Conservation (phyloP, 2,888 invertebrate species). For the Nebria brevicollis region DNA sequence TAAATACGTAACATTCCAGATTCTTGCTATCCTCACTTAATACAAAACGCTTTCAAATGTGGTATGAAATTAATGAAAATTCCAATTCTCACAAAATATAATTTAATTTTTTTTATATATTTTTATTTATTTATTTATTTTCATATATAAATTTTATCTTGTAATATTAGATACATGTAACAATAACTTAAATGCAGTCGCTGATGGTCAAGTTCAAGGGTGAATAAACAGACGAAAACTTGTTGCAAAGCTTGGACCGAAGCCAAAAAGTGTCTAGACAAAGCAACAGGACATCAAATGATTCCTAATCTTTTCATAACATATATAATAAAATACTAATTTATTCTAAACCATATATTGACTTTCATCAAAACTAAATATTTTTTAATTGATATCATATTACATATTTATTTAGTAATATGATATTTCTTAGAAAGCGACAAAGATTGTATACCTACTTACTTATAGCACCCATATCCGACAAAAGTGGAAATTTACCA, state of each 20-base stretch:
- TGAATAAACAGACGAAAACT: constrained; percentile 33
- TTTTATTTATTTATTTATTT: too few relatives aligned
- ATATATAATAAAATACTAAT: too few relatives aligned
- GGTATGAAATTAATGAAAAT: too few relatives aligned
- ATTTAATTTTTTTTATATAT: too few relatives aligned
- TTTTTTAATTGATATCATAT: neutral
- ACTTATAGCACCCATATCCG: neutral
- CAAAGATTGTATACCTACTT: neutral
- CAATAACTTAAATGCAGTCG: neutral
- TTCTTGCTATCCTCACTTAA: too few relatives aligned
- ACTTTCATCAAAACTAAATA: neutral
- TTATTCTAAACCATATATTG: too few relatives aligned
- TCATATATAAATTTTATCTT: too few relatives aligned
- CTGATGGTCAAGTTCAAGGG: constrained; percentile 33
- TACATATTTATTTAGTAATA: constrained; percentile 16
- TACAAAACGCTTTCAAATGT: too few relatives aligned
- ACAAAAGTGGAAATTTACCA: constrained; percentile 1
- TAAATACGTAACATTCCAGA: too few relatives aligned
- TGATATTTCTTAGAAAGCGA: neutral
- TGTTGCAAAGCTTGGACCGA: constrained; percentile 32
- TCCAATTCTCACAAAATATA: too few relatives aligned
- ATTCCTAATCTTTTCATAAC: neutral
- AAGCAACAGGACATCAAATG: constrained; percentile 25
- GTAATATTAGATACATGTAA: too few relatives aligned
- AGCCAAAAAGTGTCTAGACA: constrained; percentile 33